Base-by-base conservation (phyloP, 2,113 vertebrate species). In the Epinephelus cyanopodus region DNA sequence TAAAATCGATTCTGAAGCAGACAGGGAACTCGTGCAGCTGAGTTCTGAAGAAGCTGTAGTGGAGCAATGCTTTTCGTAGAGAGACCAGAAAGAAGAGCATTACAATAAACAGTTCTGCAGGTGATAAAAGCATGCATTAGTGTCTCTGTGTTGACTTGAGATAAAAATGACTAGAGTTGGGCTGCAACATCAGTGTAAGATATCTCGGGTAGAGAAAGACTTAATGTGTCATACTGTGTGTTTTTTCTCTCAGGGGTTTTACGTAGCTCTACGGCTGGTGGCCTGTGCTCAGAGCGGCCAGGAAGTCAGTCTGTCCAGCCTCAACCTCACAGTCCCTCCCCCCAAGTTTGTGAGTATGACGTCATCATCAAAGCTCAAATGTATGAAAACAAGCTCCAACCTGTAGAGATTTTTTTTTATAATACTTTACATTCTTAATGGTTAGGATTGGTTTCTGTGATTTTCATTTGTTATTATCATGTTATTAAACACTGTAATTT, bases 311-410 rank as follows among this genome's bases (percentile, higher is more conserved):
- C 82, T 98, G 78, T 94, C 95, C 93, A 97, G 94, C 73, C 94
- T 99, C 81, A 96, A 78, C 82, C 85, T 98, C 84, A 96, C 94
- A 12, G 86, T 97, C 77, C 97, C 98, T 2, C 96, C 96, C 5
- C 98, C 98, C 2, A 99, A 98, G 87, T 99, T 99, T 88, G 98
- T 99, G 93, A 99, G 98, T 97, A 47, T 66, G n/a, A 61, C 15
- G 12, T 73, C 14, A 29, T 70, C 45, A 50, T 58, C 58, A 10
- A 2, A 72, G 15, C n/a, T 42, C 6, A 23, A 56, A 42, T 60
- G 27, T 33, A 18, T 14, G 21, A 73, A 56, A 64, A 27, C 6
- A 79, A 37, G 1, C 9, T 67, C 42, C 8, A 42, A 42, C 42
- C 42, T 42, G 17, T 10, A 17, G 4, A 27, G 12, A 5, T 13